Conservation (phyloP, 2,888 invertebrate species). For the Pammene aurita region DNA sequence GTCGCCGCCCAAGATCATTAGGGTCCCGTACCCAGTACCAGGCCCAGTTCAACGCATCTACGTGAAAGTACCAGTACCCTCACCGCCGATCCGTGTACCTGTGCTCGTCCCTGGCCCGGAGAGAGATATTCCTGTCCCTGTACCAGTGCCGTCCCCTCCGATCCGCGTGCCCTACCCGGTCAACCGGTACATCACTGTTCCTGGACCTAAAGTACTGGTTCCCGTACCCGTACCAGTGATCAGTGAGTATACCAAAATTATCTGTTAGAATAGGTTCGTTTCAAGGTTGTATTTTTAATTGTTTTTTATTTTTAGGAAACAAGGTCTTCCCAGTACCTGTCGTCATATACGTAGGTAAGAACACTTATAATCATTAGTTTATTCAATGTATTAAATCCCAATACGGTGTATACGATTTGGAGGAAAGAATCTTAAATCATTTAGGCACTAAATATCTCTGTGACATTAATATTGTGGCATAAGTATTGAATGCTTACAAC, state of each 20-base stretch:
- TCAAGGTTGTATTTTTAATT: background rate
- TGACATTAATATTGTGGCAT: no score
- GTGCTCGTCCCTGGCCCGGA: slow-evolving; percentile 43
- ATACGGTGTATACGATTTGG: no score
- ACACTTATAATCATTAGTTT: background rate
- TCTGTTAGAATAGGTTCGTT: background rate
- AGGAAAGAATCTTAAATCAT: no score
- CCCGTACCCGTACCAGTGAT: slow-evolving; percentile 60
- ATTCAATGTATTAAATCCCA: background rate
- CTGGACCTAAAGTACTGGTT: slow-evolving; percentile 58
- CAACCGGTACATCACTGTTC: slow-evolving; percentile 59
- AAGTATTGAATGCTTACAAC: no score
- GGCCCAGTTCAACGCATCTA: slow-evolving; percentile 33
- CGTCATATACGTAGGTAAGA: slow-evolving; percentile 67
- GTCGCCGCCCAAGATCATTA: slow-evolving; percentile 38
- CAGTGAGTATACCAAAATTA: slow-evolving; percentile 50
- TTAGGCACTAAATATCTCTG: no score
- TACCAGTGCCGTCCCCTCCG: slow-evolving; percentile 61
- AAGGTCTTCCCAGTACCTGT: slow-evolving; percentile 61
- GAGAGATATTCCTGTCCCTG: slow-evolving; percentile 51
- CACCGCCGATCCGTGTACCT: slow-evolving; percentile 52
- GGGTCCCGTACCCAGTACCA: slow-evolving; percentile 43
- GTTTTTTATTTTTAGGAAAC: slow-evolving; percentile 53
- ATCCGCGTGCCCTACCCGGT: slow-evolving; percentile 59
- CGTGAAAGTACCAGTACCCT: slow-evolving; percentile 45